phyloP scores from a whole-genome alignment of 2,113 vertebrate genomes.

The Sinocyclocheilus anophthalmus region DNA sequence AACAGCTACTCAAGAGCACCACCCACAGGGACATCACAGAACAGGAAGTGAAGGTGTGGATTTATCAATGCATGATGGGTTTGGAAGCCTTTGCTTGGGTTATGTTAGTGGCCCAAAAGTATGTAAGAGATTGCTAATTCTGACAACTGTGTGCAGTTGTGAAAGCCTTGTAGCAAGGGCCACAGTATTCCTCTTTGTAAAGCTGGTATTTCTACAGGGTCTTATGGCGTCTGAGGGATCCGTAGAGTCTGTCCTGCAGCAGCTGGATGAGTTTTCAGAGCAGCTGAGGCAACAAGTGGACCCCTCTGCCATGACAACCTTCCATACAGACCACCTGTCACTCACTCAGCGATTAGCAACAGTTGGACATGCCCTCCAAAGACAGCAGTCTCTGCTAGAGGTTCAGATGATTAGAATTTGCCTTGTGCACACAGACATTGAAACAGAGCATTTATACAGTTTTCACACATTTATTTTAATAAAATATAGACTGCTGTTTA shows the following conservation, averaged over 20 bases:
- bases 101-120: neutral
- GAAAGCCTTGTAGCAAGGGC: neutral
- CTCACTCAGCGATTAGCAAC: conserved; percentile 79
- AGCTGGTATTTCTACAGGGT: conserved; percentile 72
- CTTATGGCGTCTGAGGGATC: conserved; percentile 77
- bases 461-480: neutral
- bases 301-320: conserved; percentile 82
- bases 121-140: neutral
- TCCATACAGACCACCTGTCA: conserved; percentile 86
- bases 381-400: conserved; percentile 86
- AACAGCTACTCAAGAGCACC: conserved; percentile 81
- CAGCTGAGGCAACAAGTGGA: conserved; percentile 89
- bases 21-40: conserved; percentile 84
- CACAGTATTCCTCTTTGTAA: neutral
- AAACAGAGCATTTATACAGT: neutral
- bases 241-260: conserved; percentile 80
- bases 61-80: conserved; percentile 86
- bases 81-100: neutral
- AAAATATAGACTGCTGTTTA: too few species aligned
- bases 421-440: neutral
- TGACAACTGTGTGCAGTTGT: neutral
- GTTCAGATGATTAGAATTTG: conserved; percentile 64
- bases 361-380: conserved; percentile 83
- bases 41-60: conserved; percentile 85
- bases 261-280: conserved; percentile 84